phyloP scores from a whole-genome alignment of 2,797 vertebrate species.

The Neosilurus mollespiculum region DNA sequence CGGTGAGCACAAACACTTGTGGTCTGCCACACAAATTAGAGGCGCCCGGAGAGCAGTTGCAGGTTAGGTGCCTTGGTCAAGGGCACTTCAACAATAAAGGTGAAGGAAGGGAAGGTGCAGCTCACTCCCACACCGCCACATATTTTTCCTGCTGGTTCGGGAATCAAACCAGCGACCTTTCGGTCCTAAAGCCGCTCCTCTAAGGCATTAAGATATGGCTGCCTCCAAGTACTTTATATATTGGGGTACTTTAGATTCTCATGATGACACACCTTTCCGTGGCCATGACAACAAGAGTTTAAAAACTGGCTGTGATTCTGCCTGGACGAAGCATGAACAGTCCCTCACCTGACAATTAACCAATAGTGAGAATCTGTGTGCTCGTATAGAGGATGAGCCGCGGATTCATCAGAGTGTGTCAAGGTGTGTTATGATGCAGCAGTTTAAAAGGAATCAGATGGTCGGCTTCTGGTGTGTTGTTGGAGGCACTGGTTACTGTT shows the following conservation, averaged over 20 bases:
- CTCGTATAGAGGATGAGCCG: background rate
- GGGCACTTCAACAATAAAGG: no score
- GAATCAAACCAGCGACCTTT: no score
- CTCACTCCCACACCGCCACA: no score
- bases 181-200: no score
- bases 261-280: background rate
- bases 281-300: background rate
- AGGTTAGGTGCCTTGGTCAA: no score
- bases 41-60: no score
- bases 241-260: background rate
- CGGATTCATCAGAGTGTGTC: background rate
- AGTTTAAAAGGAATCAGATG: background rate
- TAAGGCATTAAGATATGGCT: no score
- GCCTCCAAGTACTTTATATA: no score
- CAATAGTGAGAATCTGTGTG: background rate
- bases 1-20: no score
- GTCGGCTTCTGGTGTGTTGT: background rate
- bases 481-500: background rate
- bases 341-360: background rate
- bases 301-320: background rate
- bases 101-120: no score
- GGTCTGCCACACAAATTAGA: no score
- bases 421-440: background rate
- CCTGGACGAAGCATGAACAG: background rate
- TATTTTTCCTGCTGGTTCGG: no score